A percentile compares a stretch with the other conserved stretches of the same genome.
Evolutionary conservation across 2,797 vertebrate species (phyloP).

Genomic region (Australoheros facetus): DNA sequence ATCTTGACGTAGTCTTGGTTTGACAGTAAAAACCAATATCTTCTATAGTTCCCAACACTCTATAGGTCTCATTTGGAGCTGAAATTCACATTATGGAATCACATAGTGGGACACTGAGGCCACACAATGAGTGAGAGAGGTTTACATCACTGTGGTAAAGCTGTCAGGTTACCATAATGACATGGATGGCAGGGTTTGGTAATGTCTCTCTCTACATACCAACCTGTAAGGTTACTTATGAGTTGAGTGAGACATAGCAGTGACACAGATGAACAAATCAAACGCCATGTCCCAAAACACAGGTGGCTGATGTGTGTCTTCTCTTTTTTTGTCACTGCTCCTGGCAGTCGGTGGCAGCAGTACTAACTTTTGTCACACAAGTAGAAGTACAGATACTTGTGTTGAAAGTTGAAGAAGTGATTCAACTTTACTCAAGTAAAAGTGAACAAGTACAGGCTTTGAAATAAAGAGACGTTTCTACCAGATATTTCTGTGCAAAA

Average conservation of each 20-base stretch:
- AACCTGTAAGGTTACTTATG: slow-evolving; percentile 27
- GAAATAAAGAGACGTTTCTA: too few relatives aligned
- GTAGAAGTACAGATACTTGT: too few relatives aligned
- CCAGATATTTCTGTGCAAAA: too few relatives aligned
- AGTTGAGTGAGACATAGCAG: neutral
- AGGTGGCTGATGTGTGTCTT: slow-evolving; percentile 2
- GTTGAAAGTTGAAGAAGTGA: too few relatives aligned
- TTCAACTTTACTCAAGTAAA: too few relatives aligned
- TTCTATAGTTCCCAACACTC: slow-evolving; percentile 34
- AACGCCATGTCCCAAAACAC: slow-evolving; percentile 7
- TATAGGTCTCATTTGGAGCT: slow-evolving; percentile 55
- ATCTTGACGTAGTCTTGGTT: slow-evolving; percentile 9
- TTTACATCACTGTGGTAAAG: slow-evolving; percentile 26
- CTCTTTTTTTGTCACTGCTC: neutral
- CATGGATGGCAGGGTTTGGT: slow-evolving; percentile 9
- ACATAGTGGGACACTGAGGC: slow-evolving; percentile 4
- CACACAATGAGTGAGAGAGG: slow-evolving; percentile 29
- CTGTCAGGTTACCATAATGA: slow-evolving; percentile 33
- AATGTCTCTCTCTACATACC: slow-evolving; percentile 44
- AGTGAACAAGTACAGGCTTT: too few relatives aligned
- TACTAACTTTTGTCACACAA: neutral
- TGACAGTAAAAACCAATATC: slow-evolving; percentile 50
- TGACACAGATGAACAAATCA: slow-evolving; percentile 29
- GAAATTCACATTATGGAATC: slow-evolving; percentile 49
- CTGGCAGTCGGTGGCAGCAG: slow-evolving; percentile 3